Conservation (phyloP, 2,888 invertebrate species). For the Drosophila ezoana region DNA sequence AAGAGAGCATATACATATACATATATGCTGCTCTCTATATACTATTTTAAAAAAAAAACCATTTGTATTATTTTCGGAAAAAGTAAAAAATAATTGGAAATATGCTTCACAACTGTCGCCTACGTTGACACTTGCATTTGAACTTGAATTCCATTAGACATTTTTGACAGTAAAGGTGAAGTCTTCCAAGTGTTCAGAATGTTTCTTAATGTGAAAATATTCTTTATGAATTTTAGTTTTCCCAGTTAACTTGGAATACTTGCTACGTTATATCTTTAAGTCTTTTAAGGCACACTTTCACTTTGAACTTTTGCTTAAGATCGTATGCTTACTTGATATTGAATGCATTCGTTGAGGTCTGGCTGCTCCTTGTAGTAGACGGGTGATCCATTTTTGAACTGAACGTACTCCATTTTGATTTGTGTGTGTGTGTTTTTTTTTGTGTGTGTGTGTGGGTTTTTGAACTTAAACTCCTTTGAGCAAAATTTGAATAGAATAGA, state of each 20-base stretch:
- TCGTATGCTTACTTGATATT: slow-evolving; percentile 84
- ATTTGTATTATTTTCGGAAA: slow-evolving; percentile 10
- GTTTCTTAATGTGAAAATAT: neutral
- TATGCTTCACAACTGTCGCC: slow-evolving; percentile 31
- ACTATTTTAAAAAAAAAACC: neutral
- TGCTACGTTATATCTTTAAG: neutral
- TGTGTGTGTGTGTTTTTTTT: slow-evolving; percentile 59
- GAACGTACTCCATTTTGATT: slow-evolving; percentile 84
- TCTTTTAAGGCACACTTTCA: neutral
- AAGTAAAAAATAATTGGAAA: slow-evolving; percentile 40
- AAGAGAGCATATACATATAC: slow-evolving; percentile 11
- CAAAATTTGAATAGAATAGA: slow-evolving; percentile 56
- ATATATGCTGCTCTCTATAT: slow-evolving; percentile 13
- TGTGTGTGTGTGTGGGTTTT: slow-evolving; percentile 47
- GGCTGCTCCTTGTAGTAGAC: slow-evolving; percentile 85
- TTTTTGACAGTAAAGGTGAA: slow-evolving; percentile 59
- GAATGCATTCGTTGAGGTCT: slow-evolving; percentile 85
- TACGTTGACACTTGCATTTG: slow-evolving; percentile 58
- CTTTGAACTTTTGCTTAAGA: neutral
- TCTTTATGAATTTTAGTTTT: too few relatives aligned
- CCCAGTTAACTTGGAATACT: neutral
- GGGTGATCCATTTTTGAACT: slow-evolving; percentile 85
- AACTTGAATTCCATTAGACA: slow-evolving; percentile 68
- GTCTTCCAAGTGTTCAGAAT: slow-evolving; percentile 11
- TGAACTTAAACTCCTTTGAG: slow-evolving; percentile 75